Evolutionary conservation across 1,140 invertebrate genomes (phyloP).

Genomic region (Drosophila tsacasi): DNA sequence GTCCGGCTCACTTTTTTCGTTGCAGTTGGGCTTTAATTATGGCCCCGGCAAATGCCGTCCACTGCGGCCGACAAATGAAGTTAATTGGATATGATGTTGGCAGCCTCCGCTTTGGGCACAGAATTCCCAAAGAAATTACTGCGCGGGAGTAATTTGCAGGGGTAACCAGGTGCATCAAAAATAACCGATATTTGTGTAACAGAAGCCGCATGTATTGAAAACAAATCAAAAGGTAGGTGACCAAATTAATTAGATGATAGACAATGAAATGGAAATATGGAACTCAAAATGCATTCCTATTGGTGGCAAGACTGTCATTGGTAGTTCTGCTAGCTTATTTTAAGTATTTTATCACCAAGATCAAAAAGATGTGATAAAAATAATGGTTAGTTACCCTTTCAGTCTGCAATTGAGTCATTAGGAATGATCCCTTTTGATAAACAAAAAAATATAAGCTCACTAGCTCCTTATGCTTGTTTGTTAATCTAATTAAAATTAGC

Average conservation of each 20-base stretch:
- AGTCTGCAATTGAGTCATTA: too few relatives aligned
- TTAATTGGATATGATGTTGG: constrained; percentile 52
- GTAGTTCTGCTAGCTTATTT: too few relatives aligned
- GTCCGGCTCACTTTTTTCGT: constrained; percentile 34
- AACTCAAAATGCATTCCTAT: background rate
- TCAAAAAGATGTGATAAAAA: too few relatives aligned
- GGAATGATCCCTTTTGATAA: too few relatives aligned
- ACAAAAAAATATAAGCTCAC: too few relatives aligned
- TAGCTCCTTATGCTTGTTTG: too few relatives aligned
- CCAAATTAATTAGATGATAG: background rate
- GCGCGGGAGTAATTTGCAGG: constrained; percentile 1
- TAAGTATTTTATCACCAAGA: too few relatives aligned
- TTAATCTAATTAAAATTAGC: too few relatives aligned
- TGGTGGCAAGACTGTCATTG: too few relatives aligned
- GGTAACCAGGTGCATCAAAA: constrained; percentile 17
- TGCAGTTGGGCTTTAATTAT: constrained; percentile 52
- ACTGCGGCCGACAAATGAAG: constrained; percentile 40
- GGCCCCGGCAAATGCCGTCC: constrained; percentile 35
- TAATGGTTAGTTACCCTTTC: too few relatives aligned
- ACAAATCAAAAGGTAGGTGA: background rate
- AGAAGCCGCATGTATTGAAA: background rate
- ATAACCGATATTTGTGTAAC: constrained; percentile 4
- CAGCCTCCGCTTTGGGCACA: background rate
- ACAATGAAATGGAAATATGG: background rate
- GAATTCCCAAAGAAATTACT: constrained; percentile 22